A percentile compares a stretch with the other conserved stretches of the same genome.
These are phyloP conservation scores for Palythoa grandiflora DNA, from an alignment of 92 coral and sea anemone genomes.

Conservation along the genomic window DNA sequence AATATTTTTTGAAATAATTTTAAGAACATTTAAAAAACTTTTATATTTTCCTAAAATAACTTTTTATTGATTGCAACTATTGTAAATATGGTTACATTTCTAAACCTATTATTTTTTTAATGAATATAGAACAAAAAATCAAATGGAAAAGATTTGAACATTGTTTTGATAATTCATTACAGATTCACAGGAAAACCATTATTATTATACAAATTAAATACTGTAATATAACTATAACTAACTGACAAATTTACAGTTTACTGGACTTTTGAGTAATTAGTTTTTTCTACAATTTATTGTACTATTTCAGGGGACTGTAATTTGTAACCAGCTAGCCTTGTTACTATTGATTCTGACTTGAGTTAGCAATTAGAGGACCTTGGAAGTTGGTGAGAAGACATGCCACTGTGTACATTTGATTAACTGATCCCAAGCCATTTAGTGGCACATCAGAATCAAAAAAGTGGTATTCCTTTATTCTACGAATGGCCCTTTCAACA, in stretches of 20 bases:
- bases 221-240: not conserved
- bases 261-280: not conserved
- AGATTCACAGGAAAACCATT: not conserved
- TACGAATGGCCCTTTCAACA: constrained; percentile 69
- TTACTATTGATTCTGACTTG: constrained; percentile 10
- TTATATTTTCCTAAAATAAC: constrained; percentile 1
- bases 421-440: constrained; percentile 50
- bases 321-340: constrained; percentile 17
- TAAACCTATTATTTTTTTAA: constrained; percentile 8
- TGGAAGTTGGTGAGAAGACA: constrained; percentile 63
- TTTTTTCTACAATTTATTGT: not conserved
- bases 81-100: constrained; percentile 24
- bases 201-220: not conserved
- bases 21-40: not conserved
- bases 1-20: constrained; percentile 27
- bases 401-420: constrained; percentile 60
- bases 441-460: constrained; percentile 62
- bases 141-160: constrained; percentile 8
- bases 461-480: constrained; percentile 67
- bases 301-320: constrained; percentile 12
- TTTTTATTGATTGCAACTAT: constrained; percentile 10
- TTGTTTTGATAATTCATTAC: not conserved
- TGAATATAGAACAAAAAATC: not conserved
- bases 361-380: constrained; percentile 55
- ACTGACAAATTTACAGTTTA: not conserved